Percentiles rank a stretch among this genome's conserved stretches.
Evolutionary conservation across 2,888 invertebrate species (phyloP).

Genomic region (Chromoteleia sp.): DNA sequence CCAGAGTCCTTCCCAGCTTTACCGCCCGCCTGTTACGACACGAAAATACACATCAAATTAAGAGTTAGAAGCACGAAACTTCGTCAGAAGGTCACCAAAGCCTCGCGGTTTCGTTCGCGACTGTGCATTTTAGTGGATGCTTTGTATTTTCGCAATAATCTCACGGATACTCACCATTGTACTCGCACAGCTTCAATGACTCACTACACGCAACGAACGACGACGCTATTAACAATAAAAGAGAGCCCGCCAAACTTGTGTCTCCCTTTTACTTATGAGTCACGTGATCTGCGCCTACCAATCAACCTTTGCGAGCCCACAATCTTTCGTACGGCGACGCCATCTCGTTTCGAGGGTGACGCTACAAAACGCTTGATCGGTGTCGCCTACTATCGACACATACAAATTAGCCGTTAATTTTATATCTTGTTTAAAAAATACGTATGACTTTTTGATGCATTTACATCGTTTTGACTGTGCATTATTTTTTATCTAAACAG

Average conservation of each 20-base stretch:
- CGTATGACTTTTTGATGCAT: too few species aligned
- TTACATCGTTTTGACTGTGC: too few species aligned
- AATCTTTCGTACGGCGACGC: constrained; percentile 12
- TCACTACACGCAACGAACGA: constrained; percentile 57
- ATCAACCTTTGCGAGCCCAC: background rate
- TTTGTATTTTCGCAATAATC: constrained; percentile 80
- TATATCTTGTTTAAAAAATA: constrained; percentile 2
- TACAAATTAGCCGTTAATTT: constrained; percentile 34
- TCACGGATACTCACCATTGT: constrained; percentile 78
- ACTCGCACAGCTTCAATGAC: constrained; percentile 47
- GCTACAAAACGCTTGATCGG: constrained; percentile 33
- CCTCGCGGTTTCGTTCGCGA: constrained; percentile 74
- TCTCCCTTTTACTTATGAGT: constrained; percentile 52
- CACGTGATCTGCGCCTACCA: constrained; percentile 43
- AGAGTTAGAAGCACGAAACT: constrained; percentile 86
- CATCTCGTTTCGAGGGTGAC: constrained; percentile 32
- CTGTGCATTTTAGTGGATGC: constrained; percentile 77
- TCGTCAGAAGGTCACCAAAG: constrained; percentile 86
- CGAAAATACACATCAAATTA: constrained; percentile 85
- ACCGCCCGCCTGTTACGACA: constrained; percentile 95
- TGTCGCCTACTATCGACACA: constrained; percentile 25
- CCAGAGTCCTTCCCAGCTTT: constrained; percentile 99
- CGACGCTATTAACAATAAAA: constrained; percentile 66
- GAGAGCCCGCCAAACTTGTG: constrained; percentile 63
- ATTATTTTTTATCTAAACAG: too few species aligned